Evolutionary conservation across 37 sponge, comb jelly and placozoan genomes (phyloP), one percentile per base, ranked within the genome.

Genomic region (Aplysina aerophoba): DNA sequence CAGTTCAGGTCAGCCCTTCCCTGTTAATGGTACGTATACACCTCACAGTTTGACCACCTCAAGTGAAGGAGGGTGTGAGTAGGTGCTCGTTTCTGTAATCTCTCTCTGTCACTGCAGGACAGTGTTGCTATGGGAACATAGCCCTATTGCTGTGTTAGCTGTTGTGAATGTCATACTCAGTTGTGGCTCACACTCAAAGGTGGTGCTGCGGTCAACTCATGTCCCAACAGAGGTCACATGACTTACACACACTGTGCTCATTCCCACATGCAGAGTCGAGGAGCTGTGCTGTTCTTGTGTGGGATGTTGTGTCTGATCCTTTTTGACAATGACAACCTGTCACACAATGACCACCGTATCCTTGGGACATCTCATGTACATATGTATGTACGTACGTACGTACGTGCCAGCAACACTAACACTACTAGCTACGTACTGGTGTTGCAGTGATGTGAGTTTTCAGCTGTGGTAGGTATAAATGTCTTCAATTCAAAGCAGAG

Each of bases 281-380:
- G 96, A 22, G 92, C 87, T 20, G 39, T 91, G n/a, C 83, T 93
- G 12, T 89, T 93, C 28, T 14, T 96, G 27, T 62, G 87, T 56
- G 96, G 92, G 20, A 61, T 91, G 24, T 12, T 86, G 8, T 71
- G 87, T 50, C 85, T 97, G 62, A 82, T 97, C 24, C 56, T 97
- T n/a, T 97, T 97, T 88, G 97, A 97, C 55, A 97, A 97, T 69
- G 97, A 97, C 87, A 89, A 84, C 24, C 72, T 88, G 12, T 57
- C 93, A 16, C 22, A 40, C 1, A 54, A 22, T 39, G 95, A 96
- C 27, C 97, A 96, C 41, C 94, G 95, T 95, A 90, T 92, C 89
- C 87, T 90, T 28, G 28, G 13, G 17, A 1, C 71, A 34, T n/a
- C 30, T 3, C 50, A 44, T 44, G 50, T 8, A 44, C 8, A 3